A percentile compares a stretch with the other conserved stretches of the same genome.
phyloP scores from a whole-genome alignment of 2,113 vertebrate species.

The Pluvialis apricaria region DNA sequence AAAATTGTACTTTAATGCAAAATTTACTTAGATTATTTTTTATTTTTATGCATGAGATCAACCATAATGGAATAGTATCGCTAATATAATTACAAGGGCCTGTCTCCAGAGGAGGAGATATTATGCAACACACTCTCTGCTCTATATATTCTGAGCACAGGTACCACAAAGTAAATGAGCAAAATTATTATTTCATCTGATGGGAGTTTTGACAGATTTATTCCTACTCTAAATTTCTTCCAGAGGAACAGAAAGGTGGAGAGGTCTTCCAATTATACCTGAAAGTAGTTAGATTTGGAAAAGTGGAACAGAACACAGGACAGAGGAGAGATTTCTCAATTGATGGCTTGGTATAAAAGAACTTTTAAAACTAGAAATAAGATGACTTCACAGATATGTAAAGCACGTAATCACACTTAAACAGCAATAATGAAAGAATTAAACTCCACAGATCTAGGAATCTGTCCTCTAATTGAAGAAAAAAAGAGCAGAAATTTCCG shows the following conservation, averaged over 20 bases:
- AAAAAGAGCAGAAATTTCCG: constrained; percentile 33
- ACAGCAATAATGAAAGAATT: constrained; percentile 42
- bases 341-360: background rate
- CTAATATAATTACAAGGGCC: background rate
- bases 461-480: background rate
- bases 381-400: background rate
- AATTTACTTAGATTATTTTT: background rate
- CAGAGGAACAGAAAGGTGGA: constrained; percentile 15
- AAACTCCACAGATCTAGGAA: constrained; percentile 9
- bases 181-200: constrained; percentile 31
- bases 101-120: background rate
- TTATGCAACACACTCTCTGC: background rate
- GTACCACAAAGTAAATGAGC: constrained; percentile 5
- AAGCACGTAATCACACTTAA: constrained; percentile 19
- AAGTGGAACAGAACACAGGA: background rate
- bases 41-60: background rate
- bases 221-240: constrained; percentile 41
- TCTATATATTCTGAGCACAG: constrained; percentile 1
- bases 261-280: constrained; percentile 7
- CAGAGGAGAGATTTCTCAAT: background rate
- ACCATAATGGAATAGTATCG: background rate
- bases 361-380: background rate
- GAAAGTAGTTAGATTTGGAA: background rate
- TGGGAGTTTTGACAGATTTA: constrained; percentile 28
- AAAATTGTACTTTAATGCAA: background rate